Conservation (phyloP, 92 coral and sea anemone species). For the Blastomussa wellsi region DNA sequence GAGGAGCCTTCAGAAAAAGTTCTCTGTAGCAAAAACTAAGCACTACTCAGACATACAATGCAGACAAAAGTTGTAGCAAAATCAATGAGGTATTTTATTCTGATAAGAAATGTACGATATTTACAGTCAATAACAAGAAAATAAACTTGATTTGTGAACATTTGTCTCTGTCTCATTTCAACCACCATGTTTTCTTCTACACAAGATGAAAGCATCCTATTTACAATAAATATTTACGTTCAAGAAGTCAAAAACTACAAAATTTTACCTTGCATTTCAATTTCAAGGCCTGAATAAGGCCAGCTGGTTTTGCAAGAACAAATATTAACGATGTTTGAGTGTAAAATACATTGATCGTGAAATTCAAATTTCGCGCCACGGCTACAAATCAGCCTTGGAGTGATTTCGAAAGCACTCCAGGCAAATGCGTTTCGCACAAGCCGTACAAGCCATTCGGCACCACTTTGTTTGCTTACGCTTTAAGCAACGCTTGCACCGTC, state of each 20-base stretch:
- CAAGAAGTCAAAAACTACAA: constrained; percentile 13
- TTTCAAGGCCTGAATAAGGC: neutral
- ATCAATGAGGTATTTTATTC: constrained; percentile 15
- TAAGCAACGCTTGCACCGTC: neutral
- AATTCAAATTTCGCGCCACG: constrained; percentile 14
- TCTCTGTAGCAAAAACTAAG: constrained; percentile 1
- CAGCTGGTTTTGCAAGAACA: constrained; percentile 1
- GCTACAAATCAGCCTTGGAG: neutral
- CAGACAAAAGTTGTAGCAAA: constrained; percentile 24
- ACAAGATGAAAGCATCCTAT: constrained; percentile 4
- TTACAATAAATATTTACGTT: constrained; percentile 4
- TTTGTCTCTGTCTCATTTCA: constrained; percentile 10
- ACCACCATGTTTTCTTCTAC: constrained; percentile 20
- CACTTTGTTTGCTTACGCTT: neutral
- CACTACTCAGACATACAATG: constrained; percentile 7
- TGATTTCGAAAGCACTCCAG: neutral
- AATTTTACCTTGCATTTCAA: neutral
- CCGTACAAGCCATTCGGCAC: constrained; percentile 4
- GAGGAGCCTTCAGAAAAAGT: constrained; percentile 26
- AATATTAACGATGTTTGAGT: neutral
- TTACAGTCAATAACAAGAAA: neutral
- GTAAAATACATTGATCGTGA: neutral
- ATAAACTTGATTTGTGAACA: constrained; percentile 14
- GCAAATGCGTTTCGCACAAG: neutral
- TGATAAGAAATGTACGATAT: neutral